A percentile compares a stretch with the other conserved stretches of the same genome.
Conservation (phyloP, 2,797 vertebrate genomes). For the Anomalospiza imberbis region DNA sequence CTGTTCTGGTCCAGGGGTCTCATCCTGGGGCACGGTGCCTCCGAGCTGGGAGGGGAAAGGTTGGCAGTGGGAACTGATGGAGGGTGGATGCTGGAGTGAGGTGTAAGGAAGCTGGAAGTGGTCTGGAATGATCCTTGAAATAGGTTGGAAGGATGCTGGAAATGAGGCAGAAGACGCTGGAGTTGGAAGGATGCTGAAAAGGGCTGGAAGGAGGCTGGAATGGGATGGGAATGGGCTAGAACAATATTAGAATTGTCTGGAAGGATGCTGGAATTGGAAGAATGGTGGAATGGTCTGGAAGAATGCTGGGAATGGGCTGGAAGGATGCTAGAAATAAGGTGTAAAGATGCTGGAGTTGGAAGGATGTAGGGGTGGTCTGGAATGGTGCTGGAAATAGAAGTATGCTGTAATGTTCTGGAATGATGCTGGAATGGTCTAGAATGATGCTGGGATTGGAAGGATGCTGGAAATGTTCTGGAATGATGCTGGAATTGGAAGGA, state of each 20-base stretch:
- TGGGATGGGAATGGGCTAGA: neutral
- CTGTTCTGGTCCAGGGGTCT: neutral
- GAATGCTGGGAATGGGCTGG: neutral
- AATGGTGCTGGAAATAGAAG: rapidly evolving
- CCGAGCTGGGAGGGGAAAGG: neutral
- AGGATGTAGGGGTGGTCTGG: neutral
- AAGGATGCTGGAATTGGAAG: neutral
- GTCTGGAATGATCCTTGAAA: neutral
- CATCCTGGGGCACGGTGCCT: rapidly evolving
- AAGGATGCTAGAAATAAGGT: neutral
- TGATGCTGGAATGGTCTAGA: neutral
- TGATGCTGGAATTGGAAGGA: too few relatives aligned
- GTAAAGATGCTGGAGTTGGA: neutral
- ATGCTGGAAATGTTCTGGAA: neutral
- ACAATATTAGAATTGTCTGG: neutral
- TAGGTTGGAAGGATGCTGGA: neutral
- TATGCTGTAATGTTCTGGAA: neutral
- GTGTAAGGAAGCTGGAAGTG: neutral
- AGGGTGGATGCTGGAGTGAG: neutral
- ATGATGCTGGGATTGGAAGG: neutral
- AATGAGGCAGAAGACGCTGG: neutral
- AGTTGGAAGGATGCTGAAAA: too few relatives aligned
- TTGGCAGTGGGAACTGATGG: neutral
- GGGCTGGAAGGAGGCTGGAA: too few relatives aligned
- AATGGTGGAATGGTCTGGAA: neutral